Conservation (phyloP, 2,113 vertebrate genomes). For the Chaetodon trifascialis region DNA sequence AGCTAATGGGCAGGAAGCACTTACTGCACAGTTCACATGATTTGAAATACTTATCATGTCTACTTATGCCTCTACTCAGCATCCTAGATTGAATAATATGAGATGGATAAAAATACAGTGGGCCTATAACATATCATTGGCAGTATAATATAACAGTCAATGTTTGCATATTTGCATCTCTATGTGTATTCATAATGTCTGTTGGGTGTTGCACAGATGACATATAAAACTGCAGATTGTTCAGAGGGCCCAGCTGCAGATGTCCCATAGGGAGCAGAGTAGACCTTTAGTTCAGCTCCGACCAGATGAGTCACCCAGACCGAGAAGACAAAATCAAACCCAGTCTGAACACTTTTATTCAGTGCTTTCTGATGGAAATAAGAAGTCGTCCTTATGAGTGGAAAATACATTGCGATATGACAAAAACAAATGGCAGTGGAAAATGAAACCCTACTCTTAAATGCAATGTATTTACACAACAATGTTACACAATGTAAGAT, state of each 20-base stretch:
- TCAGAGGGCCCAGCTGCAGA: slow-evolving; percentile 71
- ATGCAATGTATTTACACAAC: neutral
- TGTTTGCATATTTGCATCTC: slow-evolving; percentile 3
- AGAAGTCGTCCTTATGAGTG: neutral
- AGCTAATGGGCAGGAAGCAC: slow-evolving; percentile 30
- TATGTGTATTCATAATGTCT: slow-evolving; percentile 14
- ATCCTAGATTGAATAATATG: neutral
- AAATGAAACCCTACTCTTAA: neutral
- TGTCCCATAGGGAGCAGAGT: slow-evolving; percentile 61
- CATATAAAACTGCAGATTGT: slow-evolving; percentile 50
- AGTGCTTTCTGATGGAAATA: slow-evolving; percentile 15
- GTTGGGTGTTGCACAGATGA: slow-evolving; percentile 28
- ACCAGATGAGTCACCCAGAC: slow-evolving; percentile 75
- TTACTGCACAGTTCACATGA: slow-evolving; percentile 13
- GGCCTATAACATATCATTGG: neutral
- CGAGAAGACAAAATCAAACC: slow-evolving; percentile 54
- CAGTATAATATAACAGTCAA: neutral
- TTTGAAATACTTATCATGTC: slow-evolving; percentile 5
- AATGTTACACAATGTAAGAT: neutral
- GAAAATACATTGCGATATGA: slow-evolving; percentile 12
- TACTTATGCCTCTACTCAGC: neutral
- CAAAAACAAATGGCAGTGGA: neutral
- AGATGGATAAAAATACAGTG: neutral
- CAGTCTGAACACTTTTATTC: slow-evolving; percentile 28
- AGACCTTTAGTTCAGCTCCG: slow-evolving; percentile 64